Evolutionary conservation across 1,140 invertebrate genomes (phyloP), one percentile per base, ranked within the genome.

Genomic region (Anadara kagoshimensis): DNA sequence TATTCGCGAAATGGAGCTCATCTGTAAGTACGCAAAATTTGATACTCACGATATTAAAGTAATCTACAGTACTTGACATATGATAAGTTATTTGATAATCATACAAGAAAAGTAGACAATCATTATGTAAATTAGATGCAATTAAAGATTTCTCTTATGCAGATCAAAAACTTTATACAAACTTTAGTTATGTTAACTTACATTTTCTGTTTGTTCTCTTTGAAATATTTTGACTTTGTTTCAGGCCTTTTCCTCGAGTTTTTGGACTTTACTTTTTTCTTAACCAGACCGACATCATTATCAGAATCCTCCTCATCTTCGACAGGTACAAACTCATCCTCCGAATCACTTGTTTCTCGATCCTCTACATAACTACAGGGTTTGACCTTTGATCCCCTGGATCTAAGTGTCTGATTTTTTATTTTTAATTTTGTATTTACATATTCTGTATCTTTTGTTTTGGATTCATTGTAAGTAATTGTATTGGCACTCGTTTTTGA

Each of bases 391-490:
- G 79, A 86, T 36, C 72, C 70, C 14, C 63, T 59, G 22, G 54
- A 47, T 44, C 65, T 66, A 87, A 89, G 36, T 92, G 92, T 85
- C 92, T 73, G 62, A 59, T 69, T 61, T 58, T 58, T 65, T n/a
- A 29, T 47, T 51, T 49, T 51, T 14, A 47, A 54, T 51, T 62
- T 62, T 20, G 45, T 45, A 11, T 62, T 65, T 1, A 29, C 22
- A 22, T 66, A 41, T 5, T 41, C 54, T 11, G 29, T 24, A 22
- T 41, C 14, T 44, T 57, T 12, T 11, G 11, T 36, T 65, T 47
- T 56, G 65, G 51, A 45, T 20, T 29, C 22, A 5, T 16, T 7
- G n/a, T 71, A 59, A 47, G 24, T 22, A 26, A 14, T n/a, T 10
- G 51, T 12, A 22, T 14, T 68, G 26, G n/a, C 8, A 66, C 14